Conservation (phyloP, 2,113 vertebrate species). For the Chaenocephalus aceratus region DNA sequence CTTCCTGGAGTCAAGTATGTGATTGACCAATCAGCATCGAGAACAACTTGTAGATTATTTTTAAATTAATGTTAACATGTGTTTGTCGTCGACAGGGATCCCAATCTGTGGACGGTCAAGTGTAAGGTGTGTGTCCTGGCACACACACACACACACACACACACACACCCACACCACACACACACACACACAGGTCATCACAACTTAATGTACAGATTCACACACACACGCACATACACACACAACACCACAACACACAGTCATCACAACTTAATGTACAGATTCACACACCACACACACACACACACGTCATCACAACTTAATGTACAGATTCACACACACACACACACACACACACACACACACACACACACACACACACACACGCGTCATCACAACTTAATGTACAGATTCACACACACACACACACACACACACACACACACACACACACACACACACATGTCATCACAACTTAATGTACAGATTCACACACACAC, state of each 20-base stretch:
- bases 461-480: too few species aligned
- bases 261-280: too few species aligned
- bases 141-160: neutral
- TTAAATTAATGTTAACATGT: neutral
- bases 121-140: slow-evolving; percentile 87
- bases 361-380: too few species aligned
- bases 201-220: too few species aligned
- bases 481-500: too few species aligned
- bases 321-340: neutral
- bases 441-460: too few species aligned
- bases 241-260: neutral
- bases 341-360: neutral
- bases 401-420: too few species aligned
- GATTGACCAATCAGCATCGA: slow-evolving; percentile 27
- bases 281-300: neutral
- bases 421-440: neutral
- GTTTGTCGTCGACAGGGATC: slow-evolving; percentile 85
- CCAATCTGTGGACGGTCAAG: slow-evolving; percentile 96
- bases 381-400: accelerated
- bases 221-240: neutral
- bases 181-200: neutral
- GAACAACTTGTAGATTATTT: neutral
- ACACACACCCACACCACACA: too few species aligned
- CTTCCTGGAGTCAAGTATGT: slow-evolving; percentile 95
- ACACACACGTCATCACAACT: too few species aligned